Evolutionary conservation across 2,888 invertebrate species (phyloP), one percentile per base, ranked within the genome.

Genomic region (Caenorhabditis sinica): DNA sequence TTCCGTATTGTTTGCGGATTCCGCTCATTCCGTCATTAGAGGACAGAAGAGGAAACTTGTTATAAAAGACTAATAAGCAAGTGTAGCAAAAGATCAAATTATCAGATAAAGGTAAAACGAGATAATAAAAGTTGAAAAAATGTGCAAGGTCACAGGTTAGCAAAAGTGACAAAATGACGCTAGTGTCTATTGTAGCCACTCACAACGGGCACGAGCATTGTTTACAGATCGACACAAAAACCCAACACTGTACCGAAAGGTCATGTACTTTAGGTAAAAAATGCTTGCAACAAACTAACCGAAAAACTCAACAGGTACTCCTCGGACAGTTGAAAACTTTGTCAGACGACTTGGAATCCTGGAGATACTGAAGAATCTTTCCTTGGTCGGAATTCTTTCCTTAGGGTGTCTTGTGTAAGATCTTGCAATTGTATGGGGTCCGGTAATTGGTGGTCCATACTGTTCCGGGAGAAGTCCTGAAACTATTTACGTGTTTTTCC

Each of bases 331-430:
- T 28, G 83, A 73, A 36, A 49, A 79, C 53, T 79, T 83, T 6
- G 68, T 63, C 6, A 82, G 75, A 15, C 75, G 60, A 20, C 73
- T 83, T 5, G 83, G 83, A 8, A 83, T 83, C 30, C 83, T 74
- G 17, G 83, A 80, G 20, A 80, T 71, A 33, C 75, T 80, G 60
- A 80, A 79, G 61, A 83, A 83, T 11, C 69, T 23, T 11, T 83
- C 80, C n/a, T 71, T 73, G 2, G 77, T 60, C 5, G 79, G 69
- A 17, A 65, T 49, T 33, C 75, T 56, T 13, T 83, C 79, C 28
- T 80, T 74, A 6, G 73, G 56, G 13, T 74, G 69, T 40, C 80
- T 40, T 0, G 77, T 68, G 58, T 75, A 80, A 13, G 75, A 71
- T 63, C 83, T 53, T 17, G 75, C 79, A 25, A 83, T 74, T 15